These are phyloP conservation scores for Dicycla oo DNA, from an alignment of 2,888 invertebrate species.

Conservation along the genomic window DNA sequence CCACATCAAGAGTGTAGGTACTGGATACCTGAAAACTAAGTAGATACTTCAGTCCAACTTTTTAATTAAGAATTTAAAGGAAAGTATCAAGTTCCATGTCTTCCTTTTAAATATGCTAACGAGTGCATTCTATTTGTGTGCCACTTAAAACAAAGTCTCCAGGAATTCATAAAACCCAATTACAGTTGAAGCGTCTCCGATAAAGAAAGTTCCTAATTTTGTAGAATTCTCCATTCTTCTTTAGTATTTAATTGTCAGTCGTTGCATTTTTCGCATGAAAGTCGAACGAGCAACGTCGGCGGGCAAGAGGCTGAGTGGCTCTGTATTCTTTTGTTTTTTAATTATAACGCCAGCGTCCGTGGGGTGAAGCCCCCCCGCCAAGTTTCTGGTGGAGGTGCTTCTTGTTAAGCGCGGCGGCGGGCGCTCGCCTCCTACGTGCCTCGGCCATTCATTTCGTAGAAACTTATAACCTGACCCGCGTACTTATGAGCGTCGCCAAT, in stretches of 20 bases:
- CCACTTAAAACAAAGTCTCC: constrained; percentile 51
- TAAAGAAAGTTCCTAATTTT: constrained; percentile 67
- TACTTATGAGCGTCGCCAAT: constrained; percentile 91
- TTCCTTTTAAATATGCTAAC: constrained; percentile 38
- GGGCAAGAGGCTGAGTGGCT: constrained; percentile 87
- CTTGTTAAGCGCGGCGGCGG: constrained; percentile 85
- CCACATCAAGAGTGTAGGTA: not conserved
- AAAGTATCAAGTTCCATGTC: constrained; percentile 13
- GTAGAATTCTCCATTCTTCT: constrained; percentile 66
- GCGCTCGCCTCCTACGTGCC: constrained; percentile 88
- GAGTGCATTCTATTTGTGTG: constrained; percentile 55
- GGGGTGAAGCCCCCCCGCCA: constrained; percentile 82
- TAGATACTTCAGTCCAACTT: constrained; percentile 7
- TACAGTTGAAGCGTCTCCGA: constrained; percentile 60
- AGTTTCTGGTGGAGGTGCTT: constrained; percentile 87
- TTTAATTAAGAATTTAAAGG: constrained; percentile 34
- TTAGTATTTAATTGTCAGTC: constrained; percentile 79
- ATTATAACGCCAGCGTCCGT: constrained; percentile 87
- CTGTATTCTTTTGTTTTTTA: constrained; percentile 90
- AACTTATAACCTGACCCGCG: constrained; percentile 91
- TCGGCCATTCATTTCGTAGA: constrained; percentile 89
- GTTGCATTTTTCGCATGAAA: constrained; percentile 87
- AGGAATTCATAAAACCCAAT: constrained; percentile 66
- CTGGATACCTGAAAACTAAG: constrained; percentile 1
- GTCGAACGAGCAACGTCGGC: constrained; percentile 80